phyloP scores from a whole-genome alignment of 2,113 vertebrate species.

The Oenanthe oenanthe region DNA sequence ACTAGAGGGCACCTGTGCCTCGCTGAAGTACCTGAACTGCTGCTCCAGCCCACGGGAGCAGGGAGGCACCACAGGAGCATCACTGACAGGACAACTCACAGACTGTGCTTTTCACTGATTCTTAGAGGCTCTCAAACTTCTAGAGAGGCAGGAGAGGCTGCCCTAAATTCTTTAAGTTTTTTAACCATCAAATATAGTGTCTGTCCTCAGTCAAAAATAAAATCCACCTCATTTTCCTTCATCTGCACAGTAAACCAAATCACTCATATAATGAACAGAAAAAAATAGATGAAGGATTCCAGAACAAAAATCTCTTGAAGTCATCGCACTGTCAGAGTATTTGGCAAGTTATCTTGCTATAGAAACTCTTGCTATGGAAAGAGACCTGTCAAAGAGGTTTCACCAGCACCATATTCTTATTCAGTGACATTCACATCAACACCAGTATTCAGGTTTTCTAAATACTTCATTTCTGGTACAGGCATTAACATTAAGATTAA shows the following conservation, averaged over 20 bases:
- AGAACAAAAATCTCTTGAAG: background rate
- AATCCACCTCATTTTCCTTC: background rate
- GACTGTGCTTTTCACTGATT: background rate
- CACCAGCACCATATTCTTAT: background rate
- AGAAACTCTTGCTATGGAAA: background rate
- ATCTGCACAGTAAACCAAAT: background rate
- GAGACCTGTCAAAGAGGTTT: background rate
- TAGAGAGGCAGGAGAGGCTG: background rate
- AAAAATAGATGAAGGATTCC: background rate
- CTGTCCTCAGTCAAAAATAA: background rate
- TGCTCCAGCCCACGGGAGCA: background rate
- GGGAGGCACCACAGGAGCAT: background rate
- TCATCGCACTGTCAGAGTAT: background rate
- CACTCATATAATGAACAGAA: background rate
- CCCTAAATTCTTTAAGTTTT: background rate
- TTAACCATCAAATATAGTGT: background rate
- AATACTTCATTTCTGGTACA: background rate
- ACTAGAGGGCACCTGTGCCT: constrained; percentile 50
- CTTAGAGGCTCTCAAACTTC: background rate
- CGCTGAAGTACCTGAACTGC: background rate
- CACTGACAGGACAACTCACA: background rate
- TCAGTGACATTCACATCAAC: background rate
- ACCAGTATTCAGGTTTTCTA: background rate
- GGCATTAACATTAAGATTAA: background rate
- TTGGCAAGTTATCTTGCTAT: background rate